Base-by-base conservation (phyloP, 2,888 invertebrate genomes). In the Drosophila neotestacea region DNA sequence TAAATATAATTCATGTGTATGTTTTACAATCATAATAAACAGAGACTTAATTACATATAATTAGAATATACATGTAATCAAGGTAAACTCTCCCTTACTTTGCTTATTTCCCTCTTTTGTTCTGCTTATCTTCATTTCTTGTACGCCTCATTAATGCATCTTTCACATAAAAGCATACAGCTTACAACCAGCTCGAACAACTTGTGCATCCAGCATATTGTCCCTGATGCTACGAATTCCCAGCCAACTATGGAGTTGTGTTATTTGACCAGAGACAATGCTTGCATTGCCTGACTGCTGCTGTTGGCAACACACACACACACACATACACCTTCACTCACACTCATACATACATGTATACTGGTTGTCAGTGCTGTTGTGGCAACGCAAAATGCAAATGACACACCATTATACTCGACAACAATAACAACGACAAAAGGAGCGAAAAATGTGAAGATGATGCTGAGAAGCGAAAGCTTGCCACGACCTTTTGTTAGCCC, bases 311-410 rank as follows among this genome's bases (percentile, higher is more conserved):
- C 65, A 65, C 63, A 54, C 44, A 52, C 28, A 28, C 32, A 28
- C 64, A 30, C 38, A 54, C 36, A 16, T 1, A 16, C 16, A 16
- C 16, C 16, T 16, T 16, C 16, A 51, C 46, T 47, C 30, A 51
- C 74, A 39, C 51, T 47, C 30, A n/a, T n/a, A 52, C 61, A 52
- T 59, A 52, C 55, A 10, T 48, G 48, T 51, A 13, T 4, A 55
- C n/a, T 16, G 11, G 41, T 61, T 75, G 61, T 65, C 70, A 54
- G 44, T 64, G 63, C 54, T 72, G 71, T 50, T 70, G 68, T 56
- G 69, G 67, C 59, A 78, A 61, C 72, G 67, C 51, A 64, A 81
- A 85, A 89, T 89, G 84, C 85, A 87, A 87, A 84, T 84, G 84
- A 78, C 84, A 84, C 64, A 48, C 89, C 79, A 89, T 84, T 80